Evolutionary conservation across 1,140 invertebrate genomes (phyloP).

Genomic region (Drosophila pallidifrons): DNA sequence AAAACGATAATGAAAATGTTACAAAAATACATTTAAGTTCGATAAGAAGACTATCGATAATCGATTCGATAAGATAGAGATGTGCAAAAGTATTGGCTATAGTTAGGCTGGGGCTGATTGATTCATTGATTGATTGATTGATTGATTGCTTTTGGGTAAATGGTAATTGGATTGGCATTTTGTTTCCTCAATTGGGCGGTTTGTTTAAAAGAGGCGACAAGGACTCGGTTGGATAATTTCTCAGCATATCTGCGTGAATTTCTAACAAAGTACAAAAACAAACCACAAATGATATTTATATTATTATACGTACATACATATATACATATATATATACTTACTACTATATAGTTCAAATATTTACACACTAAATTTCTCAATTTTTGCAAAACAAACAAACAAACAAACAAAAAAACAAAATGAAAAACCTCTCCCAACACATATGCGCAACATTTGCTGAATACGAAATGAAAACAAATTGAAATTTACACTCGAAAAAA

Average conservation of each 20-base stretch:
- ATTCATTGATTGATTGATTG: conserved; percentile 6
- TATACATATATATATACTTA: conserved; percentile 23
- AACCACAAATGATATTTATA: conserved; percentile 62
- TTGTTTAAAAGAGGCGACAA: conserved; percentile 28
- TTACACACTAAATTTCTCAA: conserved; percentile 44
- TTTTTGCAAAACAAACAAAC: conserved; percentile 33
- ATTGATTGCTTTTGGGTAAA: conserved; percentile 12
- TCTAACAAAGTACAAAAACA: conserved; percentile 77
- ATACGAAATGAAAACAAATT: conserved; percentile 31
- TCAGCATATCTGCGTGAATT: conserved; percentile 78
- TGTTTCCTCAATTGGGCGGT: conserved; percentile 26
- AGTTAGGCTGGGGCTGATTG: conserved; percentile 9
- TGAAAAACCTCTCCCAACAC: conserved; percentile 2
- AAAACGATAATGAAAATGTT: conserved; percentile 20
- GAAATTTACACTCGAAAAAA: conserved; percentile 34
- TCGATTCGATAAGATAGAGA: conserved; percentile 14
- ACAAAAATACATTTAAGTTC: conserved; percentile 45
- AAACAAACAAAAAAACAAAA: background rate
- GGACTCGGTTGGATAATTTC: conserved; percentile 77
- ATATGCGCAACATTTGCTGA: conserved; percentile 77
- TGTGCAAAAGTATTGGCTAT: conserved; percentile 22
- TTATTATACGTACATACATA: conserved; percentile 32
- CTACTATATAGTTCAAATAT: conserved; percentile 70
- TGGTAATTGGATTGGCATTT: conserved; percentile 35
- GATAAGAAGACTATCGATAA: conserved; percentile 11